These are phyloP conservation scores for Eupeodes luniger DNA, from an alignment of 2,888 invertebrate species.

Conservation along the genomic window DNA sequence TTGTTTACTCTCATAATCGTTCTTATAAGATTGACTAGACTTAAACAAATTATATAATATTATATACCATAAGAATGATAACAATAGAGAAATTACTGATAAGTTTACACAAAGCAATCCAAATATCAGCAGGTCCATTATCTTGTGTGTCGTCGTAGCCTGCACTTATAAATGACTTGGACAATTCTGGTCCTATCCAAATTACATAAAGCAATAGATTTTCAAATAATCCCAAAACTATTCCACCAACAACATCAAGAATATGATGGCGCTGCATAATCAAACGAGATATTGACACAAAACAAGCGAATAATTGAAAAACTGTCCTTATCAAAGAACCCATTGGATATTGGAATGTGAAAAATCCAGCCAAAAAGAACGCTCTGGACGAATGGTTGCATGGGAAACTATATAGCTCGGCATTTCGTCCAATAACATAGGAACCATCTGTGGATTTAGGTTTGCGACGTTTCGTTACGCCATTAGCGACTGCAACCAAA, in stretches of 20 bases:
- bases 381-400: background rate
- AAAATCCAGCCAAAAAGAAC: background rate
- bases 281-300: background rate
- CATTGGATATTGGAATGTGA: background rate
- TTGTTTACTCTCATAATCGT: too few relatives aligned
- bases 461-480: background rate
- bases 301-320: background rate
- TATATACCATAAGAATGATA: too few relatives aligned
- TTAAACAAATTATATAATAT: too few relatives aligned
- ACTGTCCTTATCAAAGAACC: background rate
- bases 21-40: too few relatives aligned
- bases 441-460: background rate
- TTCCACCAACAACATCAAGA: background rate
- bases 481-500: background rate
- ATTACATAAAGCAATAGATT: background rate
- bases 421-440: background rate
- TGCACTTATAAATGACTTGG: background rate
- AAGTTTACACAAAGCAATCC: background rate
- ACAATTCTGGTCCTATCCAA: background rate
- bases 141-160: background rate
- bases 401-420: background rate
- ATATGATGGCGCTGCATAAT: background rate
- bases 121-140: background rate
- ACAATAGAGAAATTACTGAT: background rate
- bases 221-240: background rate